Percentiles rank a stretch among this genome's conserved stretches.
Conservation (phyloP, 2,797 vertebrate species). For the Neostethus bicornis region DNA sequence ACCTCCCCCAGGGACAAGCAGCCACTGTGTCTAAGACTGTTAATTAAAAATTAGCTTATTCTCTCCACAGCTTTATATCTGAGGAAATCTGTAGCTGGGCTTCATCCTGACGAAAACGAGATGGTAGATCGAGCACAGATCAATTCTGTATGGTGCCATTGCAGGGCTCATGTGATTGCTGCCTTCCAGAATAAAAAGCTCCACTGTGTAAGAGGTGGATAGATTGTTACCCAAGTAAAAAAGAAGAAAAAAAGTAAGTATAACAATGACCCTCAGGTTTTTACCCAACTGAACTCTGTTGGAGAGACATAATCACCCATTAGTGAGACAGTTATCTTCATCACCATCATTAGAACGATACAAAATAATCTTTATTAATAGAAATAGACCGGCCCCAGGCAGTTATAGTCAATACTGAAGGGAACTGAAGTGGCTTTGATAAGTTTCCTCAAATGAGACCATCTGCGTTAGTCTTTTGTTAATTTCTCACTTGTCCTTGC, state of each 20-base stretch:
- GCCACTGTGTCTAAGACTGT: too few species aligned
- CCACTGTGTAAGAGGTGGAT: background rate
- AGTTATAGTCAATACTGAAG: background rate
- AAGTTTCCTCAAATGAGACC: background rate
- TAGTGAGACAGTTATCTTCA: too few species aligned
- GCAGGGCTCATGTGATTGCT: background rate
- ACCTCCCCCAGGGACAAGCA: too few species aligned
- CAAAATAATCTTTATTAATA: too few species aligned
- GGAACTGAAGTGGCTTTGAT: background rate
- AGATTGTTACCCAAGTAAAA: background rate
- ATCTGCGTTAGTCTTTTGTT: background rate
- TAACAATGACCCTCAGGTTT: background rate
- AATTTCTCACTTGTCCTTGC: background rate
- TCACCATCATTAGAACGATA: too few species aligned
- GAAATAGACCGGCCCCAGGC: too few species aligned
- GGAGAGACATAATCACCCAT: background rate
- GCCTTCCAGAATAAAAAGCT: background rate
- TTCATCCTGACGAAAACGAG: too few species aligned
- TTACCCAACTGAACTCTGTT: background rate
- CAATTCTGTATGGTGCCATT: background rate
- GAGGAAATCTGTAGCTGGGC: too few species aligned
- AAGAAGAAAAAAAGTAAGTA: background rate
- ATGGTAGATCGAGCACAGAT: too few species aligned
- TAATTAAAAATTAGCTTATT: too few species aligned
- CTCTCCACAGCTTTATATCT: too few species aligned